These are phyloP conservation scores for Drosophila suzukii DNA, from an alignment of 1,140 invertebrate genomes.

Conservation along the genomic window DNA sequence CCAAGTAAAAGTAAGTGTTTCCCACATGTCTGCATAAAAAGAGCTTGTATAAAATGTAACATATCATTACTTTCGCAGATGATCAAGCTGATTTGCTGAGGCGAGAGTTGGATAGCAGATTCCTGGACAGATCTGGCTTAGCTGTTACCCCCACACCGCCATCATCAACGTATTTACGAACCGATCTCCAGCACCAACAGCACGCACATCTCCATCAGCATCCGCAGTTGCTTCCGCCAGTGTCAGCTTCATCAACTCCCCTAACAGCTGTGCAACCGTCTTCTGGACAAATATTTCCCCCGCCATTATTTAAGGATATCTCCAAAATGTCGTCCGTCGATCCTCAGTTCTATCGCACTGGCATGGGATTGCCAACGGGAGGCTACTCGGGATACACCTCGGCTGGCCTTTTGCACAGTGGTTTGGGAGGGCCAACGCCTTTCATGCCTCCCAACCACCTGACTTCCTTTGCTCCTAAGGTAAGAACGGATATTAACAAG, in stretches of 20 bases:
- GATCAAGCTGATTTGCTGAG: slow-evolving; percentile 94
- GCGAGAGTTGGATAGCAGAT: slow-evolving; percentile 95
- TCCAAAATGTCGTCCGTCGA: slow-evolving; percentile 92
- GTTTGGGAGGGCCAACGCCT: slow-evolving; percentile 89
- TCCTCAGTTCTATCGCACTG: slow-evolving; percentile 91
- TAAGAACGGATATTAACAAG: slow-evolving; percentile 85
- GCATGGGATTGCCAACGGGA: slow-evolving; percentile 88
- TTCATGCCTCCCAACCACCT: slow-evolving; percentile 92
- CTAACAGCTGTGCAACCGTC: slow-evolving; percentile 76
- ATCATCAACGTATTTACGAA: slow-evolving; percentile 89
- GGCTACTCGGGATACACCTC: slow-evolving; percentile 92
- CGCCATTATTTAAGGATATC: slow-evolving; percentile 92
- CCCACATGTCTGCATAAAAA: neutral
- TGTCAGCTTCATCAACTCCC: slow-evolving; percentile 91
- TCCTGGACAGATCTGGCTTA: slow-evolving; percentile 87
- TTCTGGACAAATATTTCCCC: slow-evolving; percentile 85
- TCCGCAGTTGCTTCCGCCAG: slow-evolving; percentile 88
- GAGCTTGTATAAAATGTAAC: neutral
- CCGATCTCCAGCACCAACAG: slow-evolving; percentile 96
- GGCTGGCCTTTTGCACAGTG: slow-evolving; percentile 89
- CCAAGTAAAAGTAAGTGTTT: slow-evolving; percentile 86
- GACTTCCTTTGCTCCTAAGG: slow-evolving; percentile 95
- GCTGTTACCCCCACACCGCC: slow-evolving; percentile 76
- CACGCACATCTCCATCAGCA: slow-evolving; percentile 96
- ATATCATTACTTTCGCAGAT: slow-evolving; percentile 67